A percentile compares a stretch with the other conserved stretches of the same genome.
Evolutionary conservation across 2,797 vertebrate genomes (phyloP).

Genomic region (Pseudomugil tenellus): DNA sequence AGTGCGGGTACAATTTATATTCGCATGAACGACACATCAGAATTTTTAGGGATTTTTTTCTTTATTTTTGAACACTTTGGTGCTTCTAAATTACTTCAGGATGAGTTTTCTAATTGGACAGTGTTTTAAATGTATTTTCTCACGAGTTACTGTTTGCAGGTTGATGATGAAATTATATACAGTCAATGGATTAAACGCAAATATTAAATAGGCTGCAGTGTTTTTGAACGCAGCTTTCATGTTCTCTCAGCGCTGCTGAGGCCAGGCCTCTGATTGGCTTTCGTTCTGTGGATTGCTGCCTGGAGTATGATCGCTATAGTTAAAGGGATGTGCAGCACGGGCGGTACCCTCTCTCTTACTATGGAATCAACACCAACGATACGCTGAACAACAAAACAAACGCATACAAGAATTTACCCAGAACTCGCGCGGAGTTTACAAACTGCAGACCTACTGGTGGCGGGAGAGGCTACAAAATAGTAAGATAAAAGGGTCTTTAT

Average conservation of each 20-base stretch:
- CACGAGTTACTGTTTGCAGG: no score
- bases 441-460: conserved; percentile 35
- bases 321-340: fast-evolving
- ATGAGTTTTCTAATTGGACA: not conserved
- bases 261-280: conserved; percentile 42
- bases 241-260: not conserved
- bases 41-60: not conserved
- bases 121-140: no score
- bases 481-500: not conserved
- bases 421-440: conserved; percentile 51
- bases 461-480: conserved; percentile 54
- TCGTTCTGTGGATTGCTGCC: fast-evolving
- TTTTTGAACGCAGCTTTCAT: conserved; percentile 53
- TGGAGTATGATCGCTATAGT: fast-evolving
- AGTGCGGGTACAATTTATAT: no score
- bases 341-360: not conserved
- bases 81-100: not conserved
- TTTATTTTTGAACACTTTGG: not conserved
- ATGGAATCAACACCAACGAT: fast-evolving
- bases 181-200: no score
- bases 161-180: no score
- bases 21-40: not conserved
- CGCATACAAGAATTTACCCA: not conserved
- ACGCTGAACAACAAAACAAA: conserved; percentile 4
- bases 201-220: not conserved